Conservation (phyloP, 2,113 vertebrate genomes). For the Hyla sarda region DNA sequence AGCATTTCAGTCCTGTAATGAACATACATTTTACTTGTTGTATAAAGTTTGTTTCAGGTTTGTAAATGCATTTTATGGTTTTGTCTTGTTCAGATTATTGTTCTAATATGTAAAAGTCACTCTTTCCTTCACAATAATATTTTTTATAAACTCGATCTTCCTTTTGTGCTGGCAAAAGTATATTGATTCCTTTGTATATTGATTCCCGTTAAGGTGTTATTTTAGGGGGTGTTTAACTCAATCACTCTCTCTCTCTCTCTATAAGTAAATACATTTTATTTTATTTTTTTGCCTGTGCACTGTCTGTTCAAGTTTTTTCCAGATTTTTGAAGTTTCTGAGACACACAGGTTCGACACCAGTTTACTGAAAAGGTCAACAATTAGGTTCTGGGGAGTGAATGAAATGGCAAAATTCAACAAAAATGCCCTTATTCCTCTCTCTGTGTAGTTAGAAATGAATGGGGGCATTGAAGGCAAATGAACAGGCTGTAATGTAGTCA, state of each 20-base stretch:
- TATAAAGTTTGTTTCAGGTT: neutral
- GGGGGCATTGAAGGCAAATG: slow-evolving; percentile 68
- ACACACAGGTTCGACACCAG: slow-evolving; percentile 62
- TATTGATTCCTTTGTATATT: too few species aligned
- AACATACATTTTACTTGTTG: neutral
- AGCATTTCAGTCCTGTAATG: too few species aligned
- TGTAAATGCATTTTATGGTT: too few species aligned
- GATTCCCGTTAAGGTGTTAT: too few species aligned
- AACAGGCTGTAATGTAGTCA: slow-evolving; percentile 63
- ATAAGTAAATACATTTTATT: too few species aligned
- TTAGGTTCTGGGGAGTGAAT: slow-evolving; percentile 68
- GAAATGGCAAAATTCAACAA: slow-evolving; percentile 65
- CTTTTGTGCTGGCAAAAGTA: too few species aligned
- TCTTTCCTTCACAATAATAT: neutral
- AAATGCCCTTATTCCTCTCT: slow-evolving; percentile 60
- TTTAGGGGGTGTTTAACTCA: too few species aligned
- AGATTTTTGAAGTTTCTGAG: slow-evolving; percentile 63
- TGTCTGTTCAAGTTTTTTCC: too few species aligned
- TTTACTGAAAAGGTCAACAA: slow-evolving; percentile 68
- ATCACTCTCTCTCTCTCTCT: too few species aligned
- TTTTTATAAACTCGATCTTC: too few species aligned
- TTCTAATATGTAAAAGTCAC: neutral
- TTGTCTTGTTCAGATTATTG: neutral
- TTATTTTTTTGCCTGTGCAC: too few species aligned
- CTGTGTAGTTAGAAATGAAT: slow-evolving; percentile 66